Conservation (phyloP, 2,888 invertebrate genomes). For the Chaitophorus viminalis region DNA sequence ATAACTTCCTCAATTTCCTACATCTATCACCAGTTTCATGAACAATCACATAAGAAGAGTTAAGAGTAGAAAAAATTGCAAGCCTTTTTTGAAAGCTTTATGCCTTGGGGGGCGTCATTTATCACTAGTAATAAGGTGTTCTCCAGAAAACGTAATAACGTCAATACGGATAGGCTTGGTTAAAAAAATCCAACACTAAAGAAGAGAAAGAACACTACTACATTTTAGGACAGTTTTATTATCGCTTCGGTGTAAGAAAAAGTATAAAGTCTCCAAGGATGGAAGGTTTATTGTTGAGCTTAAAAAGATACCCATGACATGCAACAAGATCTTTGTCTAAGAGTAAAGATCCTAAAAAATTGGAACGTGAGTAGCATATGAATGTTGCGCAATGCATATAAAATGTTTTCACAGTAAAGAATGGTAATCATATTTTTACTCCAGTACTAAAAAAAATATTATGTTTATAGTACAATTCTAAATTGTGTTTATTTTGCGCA, state of each 20-base stretch:
- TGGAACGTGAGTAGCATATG: constrained; percentile 27
- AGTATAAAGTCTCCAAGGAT: constrained; percentile 42
- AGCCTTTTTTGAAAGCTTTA: constrained; percentile 41
- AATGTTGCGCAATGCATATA: background rate
- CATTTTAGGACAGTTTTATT: constrained; percentile 51
- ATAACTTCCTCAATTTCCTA: background rate
- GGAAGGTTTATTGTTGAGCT: constrained; percentile 53
- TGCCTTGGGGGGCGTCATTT: constrained; percentile 54
- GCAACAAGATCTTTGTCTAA: constrained; percentile 40
- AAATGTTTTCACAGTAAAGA: constrained; percentile 3
- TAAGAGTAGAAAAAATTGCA: constrained; percentile 41
- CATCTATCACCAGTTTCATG: constrained; percentile 42
- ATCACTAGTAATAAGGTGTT: constrained; percentile 60
- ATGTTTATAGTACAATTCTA: background rate
- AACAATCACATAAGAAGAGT: constrained; percentile 35
- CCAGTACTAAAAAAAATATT: background rate
- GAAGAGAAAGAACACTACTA: constrained; percentile 29
- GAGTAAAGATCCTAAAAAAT: constrained; percentile 35
- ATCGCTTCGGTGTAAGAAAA: constrained; percentile 34
- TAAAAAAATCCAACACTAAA: constrained; percentile 37
- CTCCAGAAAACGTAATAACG: constrained; percentile 40
- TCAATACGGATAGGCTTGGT: constrained; percentile 49
- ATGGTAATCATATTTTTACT: constrained; percentile 4
- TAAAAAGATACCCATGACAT: constrained; percentile 48
- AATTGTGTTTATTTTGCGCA: background rate